Base-by-base conservation (phyloP, 92 coral and sea anemone genomes). In the Parazoanthus swiftii region DNA sequence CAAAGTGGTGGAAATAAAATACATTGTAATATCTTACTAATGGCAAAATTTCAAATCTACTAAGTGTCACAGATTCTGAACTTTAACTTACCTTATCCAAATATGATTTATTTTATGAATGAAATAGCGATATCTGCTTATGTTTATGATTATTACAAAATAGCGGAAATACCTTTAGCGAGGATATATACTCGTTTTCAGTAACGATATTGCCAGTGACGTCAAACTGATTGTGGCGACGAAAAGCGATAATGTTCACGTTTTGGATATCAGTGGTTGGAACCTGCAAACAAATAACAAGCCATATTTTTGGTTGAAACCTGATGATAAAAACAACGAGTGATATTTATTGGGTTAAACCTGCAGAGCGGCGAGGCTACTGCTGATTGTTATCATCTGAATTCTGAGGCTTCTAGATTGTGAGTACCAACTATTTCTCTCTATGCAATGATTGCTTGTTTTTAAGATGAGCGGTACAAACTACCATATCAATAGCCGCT, bases 171-270 rank as follows among this genome's bases (percentile, higher is more conserved):
- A 96, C 98, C 98, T 97, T 95, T 0, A 97, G 91, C 3, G 99
- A 88, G 77, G 98, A 88, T 25, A 97, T 81, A 58, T 91, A 94
- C 76, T 95, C 92, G 42, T 91, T 90, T 44, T 97, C 99, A 9
- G 99, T 95, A 84, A 91, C 91, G 86, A 97, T 94, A 76, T 90
- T 95, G 36, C 99, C 99, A 7, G 99, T 95, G 26, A 97, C 94
- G 43, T 97, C 98, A 78, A 97, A 92, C 89, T 95, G 94, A 77
- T 94, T 94, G 65, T 89, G 92, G 56, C 91, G 96, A 74, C 99
- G 98, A 88, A 97, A 97, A 43, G 94, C 96, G 82, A 97, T 97
- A 85, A 97, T 91, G 92, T 95, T 95, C 5, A 97, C 94, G 76
- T 97, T 91, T 66, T 89, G 88, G 42, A 93, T 80, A 83, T 97